These are phyloP conservation scores for Megalurothrips usitatus DNA, from an alignment of 2,888 invertebrate genomes.

Conservation along the genomic window DNA sequence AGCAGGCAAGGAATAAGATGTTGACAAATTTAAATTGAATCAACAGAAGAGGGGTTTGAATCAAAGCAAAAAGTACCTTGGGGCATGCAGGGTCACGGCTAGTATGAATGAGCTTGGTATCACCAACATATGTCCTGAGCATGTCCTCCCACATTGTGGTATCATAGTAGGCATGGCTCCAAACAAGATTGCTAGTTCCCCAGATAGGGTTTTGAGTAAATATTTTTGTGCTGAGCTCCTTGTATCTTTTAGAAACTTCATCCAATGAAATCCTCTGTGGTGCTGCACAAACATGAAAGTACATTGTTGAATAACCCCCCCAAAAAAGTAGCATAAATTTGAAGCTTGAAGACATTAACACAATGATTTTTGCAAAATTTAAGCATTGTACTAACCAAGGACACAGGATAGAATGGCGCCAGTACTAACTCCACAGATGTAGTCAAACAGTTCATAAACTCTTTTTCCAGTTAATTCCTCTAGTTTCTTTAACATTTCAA, in stretches of 20 bases:
- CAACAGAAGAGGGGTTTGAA: conserved; percentile 13
- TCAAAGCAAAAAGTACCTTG: conserved; percentile 47
- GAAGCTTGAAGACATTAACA: neutral
- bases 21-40: conserved; percentile 30
- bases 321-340: conserved; percentile 10
- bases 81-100: conserved; percentile 53
- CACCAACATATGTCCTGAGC: conserved; percentile 61
- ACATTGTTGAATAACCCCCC: neutral
- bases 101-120: conserved; percentile 58
- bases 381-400: conserved; percentile 52
- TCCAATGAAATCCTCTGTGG: conserved; percentile 55
- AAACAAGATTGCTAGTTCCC: conserved; percentile 73
- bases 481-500: conserved; percentile 73
- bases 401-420: conserved; percentile 75
- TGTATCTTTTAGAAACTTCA: conserved; percentile 58
- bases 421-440: conserved; percentile 77
- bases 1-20: conserved; percentile 38
- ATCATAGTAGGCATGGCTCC: conserved; percentile 85
- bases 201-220: conserved; percentile 61
- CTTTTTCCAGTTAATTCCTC: conserved; percentile 64
- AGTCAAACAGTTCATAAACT: conserved; percentile 79
- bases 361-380: conserved; percentile 26
- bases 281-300: conserved; percentile 47
- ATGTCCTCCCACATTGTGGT: conserved; percentile 76
- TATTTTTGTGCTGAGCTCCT: conserved; percentile 57